Percentiles rank a stretch among this genome's conserved stretches.
Conservation (phyloP, 2,113 vertebrate genomes). For the Pterophyllum scalare region DNA sequence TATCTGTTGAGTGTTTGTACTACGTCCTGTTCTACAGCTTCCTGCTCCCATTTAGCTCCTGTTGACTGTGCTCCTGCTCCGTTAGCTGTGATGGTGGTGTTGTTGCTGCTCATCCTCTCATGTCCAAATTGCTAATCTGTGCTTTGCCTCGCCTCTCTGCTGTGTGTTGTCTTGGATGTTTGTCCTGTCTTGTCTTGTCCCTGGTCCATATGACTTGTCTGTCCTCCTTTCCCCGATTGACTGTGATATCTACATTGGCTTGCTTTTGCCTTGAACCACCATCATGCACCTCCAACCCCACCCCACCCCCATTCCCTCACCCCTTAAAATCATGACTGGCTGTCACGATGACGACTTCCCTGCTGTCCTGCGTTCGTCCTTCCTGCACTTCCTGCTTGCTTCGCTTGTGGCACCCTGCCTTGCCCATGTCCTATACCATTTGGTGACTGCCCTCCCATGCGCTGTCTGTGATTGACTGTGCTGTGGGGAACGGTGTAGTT, state of each 20-base stretch:
- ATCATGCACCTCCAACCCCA: constrained; percentile 67
- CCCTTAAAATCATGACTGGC: constrained; percentile 88
- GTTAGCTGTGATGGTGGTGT: constrained; percentile 68
- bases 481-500: constrained; percentile 93
- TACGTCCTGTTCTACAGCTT: constrained; percentile 53
- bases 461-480: constrained; percentile 94
- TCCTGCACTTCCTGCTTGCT: constrained; percentile 84
- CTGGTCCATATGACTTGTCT: constrained; percentile 52
- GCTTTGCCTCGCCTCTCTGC: constrained; percentile 97
- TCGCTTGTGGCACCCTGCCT: constrained; percentile 83
- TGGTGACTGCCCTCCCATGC: constrained; percentile 87
- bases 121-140: constrained; percentile 93
- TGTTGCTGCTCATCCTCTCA: constrained; percentile 84
- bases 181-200: constrained; percentile 81
- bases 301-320: constrained; percentile 31
- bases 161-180: constrained; percentile 72
- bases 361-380: constrained; percentile 87
- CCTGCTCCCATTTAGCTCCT: constrained; percentile 32
- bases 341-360: constrained; percentile 88
- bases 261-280: constrained; percentile 82
- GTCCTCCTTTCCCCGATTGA: constrained; percentile 73
- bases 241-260: constrained; percentile 91
- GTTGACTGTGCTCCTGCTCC: constrained; percentile 67
- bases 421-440: constrained; percentile 87
- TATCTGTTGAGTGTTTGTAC: constrained; percentile 71